Evolutionary conservation across 2,888 invertebrate species (phyloP).

Genomic region (Nemoura dubitans): DNA sequence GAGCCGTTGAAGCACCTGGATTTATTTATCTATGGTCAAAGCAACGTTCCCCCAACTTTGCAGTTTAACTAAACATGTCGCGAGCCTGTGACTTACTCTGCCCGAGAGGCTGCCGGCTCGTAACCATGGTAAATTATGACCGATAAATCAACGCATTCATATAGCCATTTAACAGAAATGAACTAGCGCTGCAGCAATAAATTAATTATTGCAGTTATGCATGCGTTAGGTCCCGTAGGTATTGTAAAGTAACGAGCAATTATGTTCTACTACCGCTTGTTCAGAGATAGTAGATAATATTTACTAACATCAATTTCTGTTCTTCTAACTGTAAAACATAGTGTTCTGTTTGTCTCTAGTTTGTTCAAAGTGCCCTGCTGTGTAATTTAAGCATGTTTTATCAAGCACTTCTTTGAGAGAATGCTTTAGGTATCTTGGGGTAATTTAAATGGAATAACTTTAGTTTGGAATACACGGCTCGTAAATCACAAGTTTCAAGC

Average conservation of each 20-base stretch:
- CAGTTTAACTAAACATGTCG: too few relatives aligned
- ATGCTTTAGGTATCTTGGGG: not conserved
- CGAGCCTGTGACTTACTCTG: too few relatives aligned
- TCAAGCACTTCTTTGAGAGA: not conserved
- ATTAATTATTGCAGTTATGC: not conserved
- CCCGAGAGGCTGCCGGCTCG: too few relatives aligned
- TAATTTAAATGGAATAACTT: not conserved
- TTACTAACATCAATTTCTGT: not conserved
- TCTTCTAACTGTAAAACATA: not conserved
- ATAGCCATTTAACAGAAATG: too few relatives aligned
- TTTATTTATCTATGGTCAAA: too few relatives aligned
- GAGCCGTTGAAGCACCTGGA: conserved; percentile 27
- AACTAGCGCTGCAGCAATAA: not conserved
- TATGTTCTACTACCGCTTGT: not conserved
- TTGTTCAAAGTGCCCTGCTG: not conserved
- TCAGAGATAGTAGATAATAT: not conserved
- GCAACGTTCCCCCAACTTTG: too few relatives aligned
- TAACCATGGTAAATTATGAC: too few relatives aligned
- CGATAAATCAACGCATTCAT: too few relatives aligned
- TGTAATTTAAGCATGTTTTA: not conserved
- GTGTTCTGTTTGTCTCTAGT: not conserved
- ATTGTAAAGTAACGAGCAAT: not conserved
- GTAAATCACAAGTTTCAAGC: not conserved
- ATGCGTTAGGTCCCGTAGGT: too few relatives aligned
- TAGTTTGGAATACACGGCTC: not conserved